phyloP scores from a whole-genome alignment of 2,888 invertebrate species.

The Xestia c-nigrum region DNA sequence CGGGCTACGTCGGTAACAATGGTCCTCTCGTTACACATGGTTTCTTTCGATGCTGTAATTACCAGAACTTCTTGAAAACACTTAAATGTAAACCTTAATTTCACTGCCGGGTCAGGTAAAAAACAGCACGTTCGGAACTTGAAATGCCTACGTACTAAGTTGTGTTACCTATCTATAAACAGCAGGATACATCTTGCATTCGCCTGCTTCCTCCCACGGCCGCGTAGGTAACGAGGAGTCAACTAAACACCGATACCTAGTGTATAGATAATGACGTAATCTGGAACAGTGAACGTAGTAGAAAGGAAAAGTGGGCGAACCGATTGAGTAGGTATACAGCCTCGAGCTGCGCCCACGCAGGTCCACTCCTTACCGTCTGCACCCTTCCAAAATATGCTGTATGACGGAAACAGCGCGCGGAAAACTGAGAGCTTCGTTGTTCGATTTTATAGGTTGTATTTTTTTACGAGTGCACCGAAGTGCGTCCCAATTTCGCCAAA shows the following conservation, averaged over 20 bases:
- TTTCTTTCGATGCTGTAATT: background rate
- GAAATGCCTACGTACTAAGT: background rate
- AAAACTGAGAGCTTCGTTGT: conserved; percentile 18
- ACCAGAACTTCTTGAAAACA: background rate
- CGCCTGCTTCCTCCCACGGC: conserved; percentile 45
- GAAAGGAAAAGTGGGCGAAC: conserved; percentile 90
- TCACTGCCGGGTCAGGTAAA: background rate
- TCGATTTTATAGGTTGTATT: background rate
- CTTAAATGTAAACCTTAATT: no score
- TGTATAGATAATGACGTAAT: conserved; percentile 84
- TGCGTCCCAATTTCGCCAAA: background rate
- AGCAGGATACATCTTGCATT: conserved; percentile 28
- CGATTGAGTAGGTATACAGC: conserved; percentile 78
- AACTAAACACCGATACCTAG: conserved; percentile 66
- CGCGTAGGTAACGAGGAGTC: conserved; percentile 64
- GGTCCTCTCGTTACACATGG: no score
- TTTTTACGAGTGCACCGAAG: background rate
- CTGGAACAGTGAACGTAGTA: conserved; percentile 86
- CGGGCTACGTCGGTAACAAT: no score
- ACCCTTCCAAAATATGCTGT: conserved; percentile 71
- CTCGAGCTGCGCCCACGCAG: conserved; percentile 85
- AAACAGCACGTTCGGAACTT: background rate
- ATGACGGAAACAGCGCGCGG: conserved; percentile 31
- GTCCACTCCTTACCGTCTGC: conserved; percentile 73
- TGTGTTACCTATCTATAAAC: background rate